Evolutionary conservation across 2,888 invertebrate species (phyloP).

Genomic region (Acleris literana): DNA sequence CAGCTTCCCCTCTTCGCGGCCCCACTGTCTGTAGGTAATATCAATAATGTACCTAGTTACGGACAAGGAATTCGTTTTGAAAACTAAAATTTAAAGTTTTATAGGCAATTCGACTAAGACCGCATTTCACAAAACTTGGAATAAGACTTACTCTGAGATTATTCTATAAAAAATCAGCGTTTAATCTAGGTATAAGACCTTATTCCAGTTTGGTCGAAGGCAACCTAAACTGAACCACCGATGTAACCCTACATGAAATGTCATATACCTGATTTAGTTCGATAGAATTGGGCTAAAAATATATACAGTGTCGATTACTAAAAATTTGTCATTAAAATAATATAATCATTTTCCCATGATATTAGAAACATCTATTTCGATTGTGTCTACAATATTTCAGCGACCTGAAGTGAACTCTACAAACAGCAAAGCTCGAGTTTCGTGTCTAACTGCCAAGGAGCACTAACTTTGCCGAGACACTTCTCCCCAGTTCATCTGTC

Average conservation of each 20-base stretch:
- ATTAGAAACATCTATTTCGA: background rate
- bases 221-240: too few relatives aligned
- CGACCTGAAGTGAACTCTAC: conserved; percentile 1
- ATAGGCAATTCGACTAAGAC: too few relatives aligned
- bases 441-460: conserved; percentile 1
- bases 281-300: too few relatives aligned
- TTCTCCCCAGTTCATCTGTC: background rate
- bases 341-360: background rate
- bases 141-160: too few relatives aligned
- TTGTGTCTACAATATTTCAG: background rate
- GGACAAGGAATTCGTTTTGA: background rate
- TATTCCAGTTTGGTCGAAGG: too few relatives aligned
- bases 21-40: background rate
- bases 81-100: too few relatives aligned
- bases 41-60: conserved; percentile 5
- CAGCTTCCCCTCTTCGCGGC: background rate
- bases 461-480: conserved; percentile 3
- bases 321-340: background rate
- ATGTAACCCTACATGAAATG: too few relatives aligned
- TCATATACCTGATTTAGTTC: too few relatives aligned
- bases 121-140: too few relatives aligned
- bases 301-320: background rate
- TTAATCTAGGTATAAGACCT: too few relatives aligned
- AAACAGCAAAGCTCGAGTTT: conserved; percentile 1
- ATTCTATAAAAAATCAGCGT: too few relatives aligned